Evolutionary conservation across 2,888 invertebrate species (phyloP).

Genomic region (Antheraea yamamai): DNA sequence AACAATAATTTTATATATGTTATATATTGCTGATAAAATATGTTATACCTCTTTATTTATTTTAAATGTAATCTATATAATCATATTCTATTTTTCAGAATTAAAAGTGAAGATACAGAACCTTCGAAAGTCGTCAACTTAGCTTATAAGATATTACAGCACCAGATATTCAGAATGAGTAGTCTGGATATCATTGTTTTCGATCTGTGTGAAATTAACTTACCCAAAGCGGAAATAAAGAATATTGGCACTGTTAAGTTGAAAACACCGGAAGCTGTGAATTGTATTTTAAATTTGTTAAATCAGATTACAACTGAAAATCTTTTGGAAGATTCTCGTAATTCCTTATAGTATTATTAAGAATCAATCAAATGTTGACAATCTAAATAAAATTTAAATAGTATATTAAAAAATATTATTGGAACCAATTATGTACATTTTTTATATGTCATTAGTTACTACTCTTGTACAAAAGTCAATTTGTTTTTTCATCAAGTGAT

Average conservation of each 20-base stretch:
- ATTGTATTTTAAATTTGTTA: conserved; percentile 63
- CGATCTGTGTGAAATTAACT: conserved; percentile 58
- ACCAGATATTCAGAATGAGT: conserved; percentile 61
- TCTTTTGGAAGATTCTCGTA: conserved; percentile 5
- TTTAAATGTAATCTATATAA: neutral
- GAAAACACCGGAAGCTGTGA: conserved; percentile 69
- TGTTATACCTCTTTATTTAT: neutral
- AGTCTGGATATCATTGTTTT: conserved; percentile 61
- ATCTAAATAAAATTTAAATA: no score
- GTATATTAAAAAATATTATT: neutral
- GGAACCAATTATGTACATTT: neutral
- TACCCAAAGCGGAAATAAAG: conserved; percentile 67
- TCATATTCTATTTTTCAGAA: conserved; percentile 45
- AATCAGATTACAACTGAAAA: conserved; percentile 53
- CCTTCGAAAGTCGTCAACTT: conserved; percentile 50
- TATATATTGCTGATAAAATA: no score
- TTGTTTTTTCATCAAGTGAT: neutral
- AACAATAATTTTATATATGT: no score
- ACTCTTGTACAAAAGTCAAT: neutral
- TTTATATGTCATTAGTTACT: neutral
- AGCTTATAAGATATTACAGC: conserved; percentile 64
- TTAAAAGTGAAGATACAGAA: conserved; percentile 52
- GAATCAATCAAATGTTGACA: neutral
- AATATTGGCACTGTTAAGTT: conserved; percentile 64
- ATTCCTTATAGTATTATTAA: neutral